Evolutionary conservation across 2,797 vertebrate species (phyloP), one percentile per base, ranked within the genome.

Genomic region (Loriculus beryllinus): DNA sequence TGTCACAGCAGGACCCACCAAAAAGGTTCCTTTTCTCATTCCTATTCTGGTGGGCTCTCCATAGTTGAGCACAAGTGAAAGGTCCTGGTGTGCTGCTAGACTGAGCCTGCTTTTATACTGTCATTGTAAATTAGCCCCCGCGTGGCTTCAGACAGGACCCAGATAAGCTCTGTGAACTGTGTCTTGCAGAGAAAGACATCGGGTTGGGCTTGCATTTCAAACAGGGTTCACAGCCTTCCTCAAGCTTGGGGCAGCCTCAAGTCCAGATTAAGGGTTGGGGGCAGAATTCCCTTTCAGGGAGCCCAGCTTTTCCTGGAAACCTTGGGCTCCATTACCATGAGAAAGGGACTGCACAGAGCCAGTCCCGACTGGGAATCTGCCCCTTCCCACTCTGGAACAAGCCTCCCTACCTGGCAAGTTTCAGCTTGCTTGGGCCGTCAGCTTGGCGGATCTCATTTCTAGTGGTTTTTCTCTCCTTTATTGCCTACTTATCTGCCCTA

Each of bases 381-480:
- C 65, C 74, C 90, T 82, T 83, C 88, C 91, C 90, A 75, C 80
- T 84, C 86, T 78, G 83, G 81, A 90, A 56, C 43, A 33, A 92
- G 86, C 51, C 59, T 70, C 78, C 77, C 80, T 21, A 48, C 60
- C 77, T 85, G 94, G 75, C 96, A 96, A 82, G 96, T 96, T 82
- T 29, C 85, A 64, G 93, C 96, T 96, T 96, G 96, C 92, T 95
- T 7, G 74, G 86, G 87, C 93, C 29, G 20, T 91, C 81, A 67
- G 68, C 76, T 93, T 74, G 92, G 90, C 6, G 2, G 90, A 78
- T 85, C 85, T 82, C 63, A 71, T 91, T 95, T 95, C 90, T 95
- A 51, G 12, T 90, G 92, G 7, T 5, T 45, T 77, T 93, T 72
- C 75, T 9, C 88, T 86, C 67, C 81, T 95, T 95, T 93, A 95